Evolutionary conservation across 2,113 vertebrate species (phyloP), one percentile per base, ranked within the genome.

Genomic region (Phalacrocorax pelagicus): DNA sequence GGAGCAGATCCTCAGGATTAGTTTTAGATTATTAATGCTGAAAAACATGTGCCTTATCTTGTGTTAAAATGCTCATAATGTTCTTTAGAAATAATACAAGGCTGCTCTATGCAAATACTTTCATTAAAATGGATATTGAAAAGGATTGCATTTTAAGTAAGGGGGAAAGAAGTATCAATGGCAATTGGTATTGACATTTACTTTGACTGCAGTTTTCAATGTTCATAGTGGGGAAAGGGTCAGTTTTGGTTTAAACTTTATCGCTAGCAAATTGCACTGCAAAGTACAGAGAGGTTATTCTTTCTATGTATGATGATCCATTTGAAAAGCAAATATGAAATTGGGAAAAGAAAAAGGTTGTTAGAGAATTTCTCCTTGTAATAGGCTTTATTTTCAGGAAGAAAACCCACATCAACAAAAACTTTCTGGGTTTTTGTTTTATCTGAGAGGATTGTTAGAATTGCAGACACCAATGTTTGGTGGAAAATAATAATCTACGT

Each of bases 31-130:
- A 96, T 97, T 90, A 96, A 94, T 96, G 92, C 85, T 98, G 86
- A 96, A 97, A 96, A 96, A 95, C 97, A 72, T 97, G 98, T 98
- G 98, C 98, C 98, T 98, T 98, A 98, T 89, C 97, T 98, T 98
- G 96, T 98, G 95, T 97, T 98, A 96, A 97, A 97, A 97, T 1
- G 63, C 87, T 96, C 95, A 90, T 89, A 96, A 92, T 91, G 90
- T 94, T 95, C 93, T 95, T 96, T 69, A 92, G 65, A 94, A 94
- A 81, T 87, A 96, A 72, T 94, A 90, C 70, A 95, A 96, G 83
- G 95, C 94, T 96, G 91, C 94, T 97, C 96, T 98, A 97, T 98
- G 97, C 97, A 98, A 98, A 94, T 97, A 94, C 87, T 95, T 96
- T 96, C 74, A 88, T 92, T 91, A 52, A 97, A 94, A 92, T 77